Evolutionary conservation across 1,140 invertebrate genomes (phyloP).

Genomic region (Achatina immaculata): DNA sequence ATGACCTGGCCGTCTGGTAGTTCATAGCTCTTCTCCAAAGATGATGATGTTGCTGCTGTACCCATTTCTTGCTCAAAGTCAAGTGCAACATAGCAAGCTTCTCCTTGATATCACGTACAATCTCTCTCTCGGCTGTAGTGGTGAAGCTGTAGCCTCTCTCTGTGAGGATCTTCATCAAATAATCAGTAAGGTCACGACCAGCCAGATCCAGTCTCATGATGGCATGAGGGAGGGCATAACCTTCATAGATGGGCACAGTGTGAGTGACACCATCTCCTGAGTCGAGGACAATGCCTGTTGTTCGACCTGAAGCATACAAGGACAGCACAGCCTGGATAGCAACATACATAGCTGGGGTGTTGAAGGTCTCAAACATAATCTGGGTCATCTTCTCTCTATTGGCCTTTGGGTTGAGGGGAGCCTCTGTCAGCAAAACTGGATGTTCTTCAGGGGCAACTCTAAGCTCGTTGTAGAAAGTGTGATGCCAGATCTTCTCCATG

Average conservation of each 20-base stretch:
- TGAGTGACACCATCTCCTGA: slow-evolving; percentile 94
- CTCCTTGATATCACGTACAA: slow-evolving; percentile 66
- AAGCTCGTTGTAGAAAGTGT: slow-evolving; percentile 26
- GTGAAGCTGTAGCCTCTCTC: slow-evolving; percentile 74
- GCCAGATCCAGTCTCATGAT: slow-evolving; percentile 26
- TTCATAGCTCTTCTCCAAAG: slow-evolving; percentile 71
- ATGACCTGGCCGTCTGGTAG: slow-evolving; percentile 76
- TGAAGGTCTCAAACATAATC: slow-evolving; percentile 75
- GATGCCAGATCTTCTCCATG: slow-evolving; percentile 27
- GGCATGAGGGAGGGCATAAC: slow-evolving; percentile 21
- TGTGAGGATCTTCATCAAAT: slow-evolving; percentile 91
- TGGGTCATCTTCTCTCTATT: slow-evolving; percentile 64
- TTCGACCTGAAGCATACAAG: slow-evolving; percentile 93
- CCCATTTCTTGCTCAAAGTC: slow-evolving; percentile 97
- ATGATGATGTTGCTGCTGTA: slow-evolving; percentile 78
- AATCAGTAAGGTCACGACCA: slow-evolving; percentile 22
- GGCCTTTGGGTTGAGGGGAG: slow-evolving; percentile 18
- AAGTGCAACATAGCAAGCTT: slow-evolving; percentile 26
- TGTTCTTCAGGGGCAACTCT: slow-evolving; percentile 73
- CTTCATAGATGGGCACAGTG: slow-evolving; percentile 71
- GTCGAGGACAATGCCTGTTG: slow-evolving; percentile 85
- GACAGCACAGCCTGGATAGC: slow-evolving; percentile 72
- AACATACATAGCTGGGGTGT: slow-evolving; percentile 93
- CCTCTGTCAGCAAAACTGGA: slow-evolving; percentile 47
- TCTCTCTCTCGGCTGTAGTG: slow-evolving; percentile 71